Conservation (phyloP, 2,113 vertebrate species). For the Mixornis gularis region DNA sequence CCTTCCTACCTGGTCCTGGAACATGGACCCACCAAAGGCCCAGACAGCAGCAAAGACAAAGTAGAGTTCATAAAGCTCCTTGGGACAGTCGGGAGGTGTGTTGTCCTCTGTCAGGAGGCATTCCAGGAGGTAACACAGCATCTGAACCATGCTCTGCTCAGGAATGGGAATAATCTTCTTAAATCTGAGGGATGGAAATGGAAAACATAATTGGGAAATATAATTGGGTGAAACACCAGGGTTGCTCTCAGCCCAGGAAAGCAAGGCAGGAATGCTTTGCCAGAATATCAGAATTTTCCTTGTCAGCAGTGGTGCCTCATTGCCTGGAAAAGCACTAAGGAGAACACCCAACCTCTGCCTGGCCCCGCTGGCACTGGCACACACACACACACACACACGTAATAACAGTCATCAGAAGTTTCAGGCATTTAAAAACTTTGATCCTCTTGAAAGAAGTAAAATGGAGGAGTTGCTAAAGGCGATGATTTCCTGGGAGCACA, state of each 20-base stretch:
- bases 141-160: conserved; percentile 92
- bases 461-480: conserved; percentile 32
- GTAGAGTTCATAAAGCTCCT: conserved; percentile 92
- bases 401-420: conserved; percentile 61
- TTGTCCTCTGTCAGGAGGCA: conserved; percentile 86
- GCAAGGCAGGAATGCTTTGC: not conserved
- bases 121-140: conserved; percentile 88
- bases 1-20: conserved; percentile 88
- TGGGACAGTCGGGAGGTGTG: conserved; percentile 83
- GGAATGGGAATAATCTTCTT: conserved; percentile 91
- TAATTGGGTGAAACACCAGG: not conserved
- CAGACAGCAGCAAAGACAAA: conserved; percentile 93
- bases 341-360: not conserved
- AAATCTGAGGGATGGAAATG: conserved; percentile 75
- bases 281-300: not conserved
- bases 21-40: conserved; percentile 91
- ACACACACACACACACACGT: not conserved
- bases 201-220: not conserved
- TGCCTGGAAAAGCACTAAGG: not conserved
- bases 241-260: not conserved
- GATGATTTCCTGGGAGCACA: not conserved
- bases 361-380: not conserved
- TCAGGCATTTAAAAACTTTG: conserved; percentile 56
- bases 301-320: not conserved
- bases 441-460: conserved; percentile 59